Evolutionary conservation across 1,140 invertebrate genomes (phyloP), one percentile per base, ranked within the genome.

Genomic region (Archegozetes longisetosus): DNA sequence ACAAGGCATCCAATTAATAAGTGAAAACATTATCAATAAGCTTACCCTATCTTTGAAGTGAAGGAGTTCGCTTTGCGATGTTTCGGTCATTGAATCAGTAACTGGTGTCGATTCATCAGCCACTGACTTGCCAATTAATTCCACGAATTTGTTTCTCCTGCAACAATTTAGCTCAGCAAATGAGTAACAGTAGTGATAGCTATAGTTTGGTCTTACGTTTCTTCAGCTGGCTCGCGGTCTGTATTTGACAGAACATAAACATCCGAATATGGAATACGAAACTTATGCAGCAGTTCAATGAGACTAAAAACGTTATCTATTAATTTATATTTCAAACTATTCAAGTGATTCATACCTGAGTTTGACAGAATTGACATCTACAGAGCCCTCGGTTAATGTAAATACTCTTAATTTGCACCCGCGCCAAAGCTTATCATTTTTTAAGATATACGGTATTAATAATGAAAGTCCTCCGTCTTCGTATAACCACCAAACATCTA

Each of bases 381-480:
- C 32, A 40, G 17, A 9, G 32, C 32, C 82, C 70, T 87, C 89
- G 28, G 85, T 83, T 56, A 94, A 74, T 29, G 89, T 73, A 64
- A 96, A 97, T 0, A 98, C 88, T 57, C 93, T 78, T 54, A 98
- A 73, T 72, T 87, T 89, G 69, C 88, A 88, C 59, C 80, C 81
- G 46, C 82, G 78, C 88, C 89, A 95, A 68, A 84, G 84, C 27
- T 81, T 77, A 61, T 88, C 78, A 6, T 85, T 92, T 50, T 84
- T 86, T 58, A 96, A 81, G 51, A 97, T 89, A 71, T 94, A 92
- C 0, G 90, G 89, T 58, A 94, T 70, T 23, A 94, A 76, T 65
- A 95, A 83, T 0, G 89, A 92, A 20, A 95, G 74, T 69, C 76
- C 77, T 66, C 77, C 78, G 68, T 79, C 78, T 69, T 80, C 78